A percentile compares a stretch with the other conserved stretches of the same genome.
Evolutionary conservation across 64 coral and sea anemone species (phyloP).

Genomic region (Acropora tenuis): DNA sequence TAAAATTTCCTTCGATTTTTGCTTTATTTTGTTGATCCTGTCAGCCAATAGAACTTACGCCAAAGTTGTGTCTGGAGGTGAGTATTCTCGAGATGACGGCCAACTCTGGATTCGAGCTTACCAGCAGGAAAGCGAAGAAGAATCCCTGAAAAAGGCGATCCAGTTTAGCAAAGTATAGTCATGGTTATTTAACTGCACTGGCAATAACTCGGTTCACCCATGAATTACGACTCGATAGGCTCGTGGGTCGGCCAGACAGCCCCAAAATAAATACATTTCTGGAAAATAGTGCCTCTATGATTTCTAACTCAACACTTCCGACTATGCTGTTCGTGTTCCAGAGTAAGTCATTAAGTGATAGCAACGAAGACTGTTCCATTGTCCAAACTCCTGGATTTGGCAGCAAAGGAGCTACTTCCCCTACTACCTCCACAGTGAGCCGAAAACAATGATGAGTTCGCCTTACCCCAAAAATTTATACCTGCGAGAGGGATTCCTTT

Average conservation of each 20-base stretch:
- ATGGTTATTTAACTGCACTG: neutral
- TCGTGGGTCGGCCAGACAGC: neutral
- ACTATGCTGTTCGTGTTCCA: conserved; percentile 17
- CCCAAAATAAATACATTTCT: too few relatives aligned
- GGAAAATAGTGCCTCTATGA: neutral
- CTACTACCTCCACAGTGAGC: conserved; percentile 17
- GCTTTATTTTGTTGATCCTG: neutral
- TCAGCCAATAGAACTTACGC: neutral
- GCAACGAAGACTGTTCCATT: conserved; percentile 25
- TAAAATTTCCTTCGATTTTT: neutral
- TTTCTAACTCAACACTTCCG: conserved; percentile 4
- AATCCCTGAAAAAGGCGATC: neutral
- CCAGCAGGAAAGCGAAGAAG: neutral
- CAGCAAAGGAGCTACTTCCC: neutral
- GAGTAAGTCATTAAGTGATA: conserved; percentile 36
- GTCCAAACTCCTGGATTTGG: conserved; percentile 50
- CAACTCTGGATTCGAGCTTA: neutral
- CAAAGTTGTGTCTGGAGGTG: neutral
- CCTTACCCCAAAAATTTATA: conserved; percentile 9
- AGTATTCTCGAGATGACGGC: neutral
- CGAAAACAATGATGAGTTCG: conserved; percentile 15
- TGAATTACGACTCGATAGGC: neutral
- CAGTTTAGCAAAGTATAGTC: neutral
- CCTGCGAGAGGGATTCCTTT: neutral
- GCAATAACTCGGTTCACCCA: neutral